Conservation (phyloP, 2,113 vertebrate genomes). For the Dicrurus megarhynchus region DNA sequence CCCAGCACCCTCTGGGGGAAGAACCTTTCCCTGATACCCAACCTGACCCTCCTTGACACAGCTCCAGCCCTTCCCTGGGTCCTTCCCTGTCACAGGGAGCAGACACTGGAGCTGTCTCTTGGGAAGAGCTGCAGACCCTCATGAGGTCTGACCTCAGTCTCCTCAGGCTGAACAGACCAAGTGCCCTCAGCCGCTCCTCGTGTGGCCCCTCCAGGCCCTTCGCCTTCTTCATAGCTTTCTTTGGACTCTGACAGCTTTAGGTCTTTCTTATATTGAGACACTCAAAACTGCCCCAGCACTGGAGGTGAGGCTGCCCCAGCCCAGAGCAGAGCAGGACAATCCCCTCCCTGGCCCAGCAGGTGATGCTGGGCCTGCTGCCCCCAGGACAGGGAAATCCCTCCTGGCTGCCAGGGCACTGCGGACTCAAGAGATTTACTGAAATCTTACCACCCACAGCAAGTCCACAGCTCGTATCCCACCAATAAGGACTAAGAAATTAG, state of each 20-base stretch:
- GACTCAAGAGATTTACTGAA: not conserved
- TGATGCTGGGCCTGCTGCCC: not conserved
- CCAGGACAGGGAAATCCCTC: not conserved
- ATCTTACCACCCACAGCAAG: not conserved
- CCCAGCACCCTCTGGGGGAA: not conserved
- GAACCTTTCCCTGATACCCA: not conserved
- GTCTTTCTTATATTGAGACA: not conserved
- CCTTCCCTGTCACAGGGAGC: not conserved
- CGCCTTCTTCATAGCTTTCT: not conserved
- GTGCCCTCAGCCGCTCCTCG: not conserved
- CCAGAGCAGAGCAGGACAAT: not conserved
- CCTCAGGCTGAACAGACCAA: not conserved
- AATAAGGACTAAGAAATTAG: not conserved
- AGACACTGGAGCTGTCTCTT: accelerated
- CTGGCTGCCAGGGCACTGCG: not conserved
- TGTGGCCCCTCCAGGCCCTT: not conserved
- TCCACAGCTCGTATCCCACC: not conserved
- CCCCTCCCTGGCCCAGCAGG: not conserved
- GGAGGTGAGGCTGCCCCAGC: not conserved
- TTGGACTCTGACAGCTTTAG: not conserved
- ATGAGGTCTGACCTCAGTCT: not conserved
- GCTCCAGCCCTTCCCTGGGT: not conserved
- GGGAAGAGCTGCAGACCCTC: not conserved
- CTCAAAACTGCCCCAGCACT: not conserved
- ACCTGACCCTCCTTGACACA: accelerated